Evolutionary conservation across 2,888 invertebrate species (phyloP).

Genomic region (Cactoblastis cactorum): DNA sequence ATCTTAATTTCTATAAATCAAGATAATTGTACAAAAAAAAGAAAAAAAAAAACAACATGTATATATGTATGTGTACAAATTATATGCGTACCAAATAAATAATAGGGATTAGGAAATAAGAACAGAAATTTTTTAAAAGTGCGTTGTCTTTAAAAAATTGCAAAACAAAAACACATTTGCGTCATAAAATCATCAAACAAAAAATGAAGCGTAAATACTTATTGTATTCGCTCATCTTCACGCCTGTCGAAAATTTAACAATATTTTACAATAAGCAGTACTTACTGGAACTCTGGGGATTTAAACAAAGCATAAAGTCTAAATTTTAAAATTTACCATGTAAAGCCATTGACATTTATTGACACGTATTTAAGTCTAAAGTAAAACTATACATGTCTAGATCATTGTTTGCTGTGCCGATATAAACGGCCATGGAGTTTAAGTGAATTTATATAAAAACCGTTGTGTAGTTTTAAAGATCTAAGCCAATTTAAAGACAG

Average conservation of each 20-base stretch:
- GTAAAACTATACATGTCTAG: background rate
- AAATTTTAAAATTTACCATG: background rate
- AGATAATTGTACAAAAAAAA: too few species aligned
- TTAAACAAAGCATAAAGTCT: background rate
- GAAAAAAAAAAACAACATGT: too few species aligned
- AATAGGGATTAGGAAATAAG: background rate
- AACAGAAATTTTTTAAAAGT: too few species aligned
- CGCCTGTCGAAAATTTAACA: background rate
- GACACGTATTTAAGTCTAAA: constrained; percentile 1
- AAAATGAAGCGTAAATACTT: background rate
- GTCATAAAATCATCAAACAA: constrained; percentile 1
- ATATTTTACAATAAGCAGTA: background rate
- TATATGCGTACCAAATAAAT: background rate
- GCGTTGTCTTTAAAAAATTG: background rate
- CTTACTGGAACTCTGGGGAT: background rate
- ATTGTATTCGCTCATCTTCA: constrained; percentile 3
- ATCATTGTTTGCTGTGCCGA: background rate
- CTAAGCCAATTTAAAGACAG: too few species aligned
- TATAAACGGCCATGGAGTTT: background rate
- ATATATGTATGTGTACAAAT: too few species aligned
- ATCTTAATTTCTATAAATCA: too few species aligned
- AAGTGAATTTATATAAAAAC: too few species aligned
- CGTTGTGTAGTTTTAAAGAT: too few species aligned
- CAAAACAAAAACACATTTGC: background rate
- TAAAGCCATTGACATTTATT: constrained; percentile 5